A percentile compares a stretch with the other conserved stretches of the same genome.
Conservation (phyloP, 1,140 invertebrate species). For the Acromyrmex echinatior region DNA sequence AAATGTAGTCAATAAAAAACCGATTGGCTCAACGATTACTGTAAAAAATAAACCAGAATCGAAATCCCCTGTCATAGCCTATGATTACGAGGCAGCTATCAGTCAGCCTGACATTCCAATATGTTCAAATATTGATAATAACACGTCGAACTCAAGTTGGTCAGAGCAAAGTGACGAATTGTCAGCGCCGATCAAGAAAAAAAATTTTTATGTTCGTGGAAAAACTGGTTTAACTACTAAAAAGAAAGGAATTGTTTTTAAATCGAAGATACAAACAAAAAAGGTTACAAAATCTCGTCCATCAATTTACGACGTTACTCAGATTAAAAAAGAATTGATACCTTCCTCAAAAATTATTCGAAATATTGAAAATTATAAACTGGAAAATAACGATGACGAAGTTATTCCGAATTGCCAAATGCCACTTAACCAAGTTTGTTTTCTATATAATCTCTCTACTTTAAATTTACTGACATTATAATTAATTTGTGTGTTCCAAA, state of each 20-base stretch:
- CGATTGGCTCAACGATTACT: not conserved
- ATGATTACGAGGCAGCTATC: conserved; percentile 71
- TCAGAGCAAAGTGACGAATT: not conserved
- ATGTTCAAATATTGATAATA: conserved; percentile 12
- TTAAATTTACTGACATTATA: not conserved
- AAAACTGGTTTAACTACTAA: conserved; percentile 10
- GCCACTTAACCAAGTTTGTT: conserved; percentile 18
- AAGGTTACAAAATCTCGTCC: not conserved
- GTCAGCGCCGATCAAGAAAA: not conserved
- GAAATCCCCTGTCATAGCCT: conserved; percentile 16
- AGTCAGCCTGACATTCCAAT: conserved; percentile 67
- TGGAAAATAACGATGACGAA: not conserved
- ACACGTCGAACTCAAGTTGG: not conserved
- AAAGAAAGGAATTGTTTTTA: conserved; percentile 3
- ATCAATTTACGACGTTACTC: not conserved
- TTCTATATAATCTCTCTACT: not conserved
- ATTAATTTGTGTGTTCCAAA: not conserved
- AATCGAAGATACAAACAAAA: conserved; percentile 9
- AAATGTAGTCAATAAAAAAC: conserved; percentile 27
- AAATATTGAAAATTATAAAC: not conserved
- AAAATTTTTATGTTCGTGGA: not conserved
- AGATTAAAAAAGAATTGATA: conserved; percentile 6
- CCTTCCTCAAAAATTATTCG: not conserved
- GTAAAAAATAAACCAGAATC: conserved; percentile 19
- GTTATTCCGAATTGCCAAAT: not conserved